Percentiles rank a stretch among this genome's conserved stretches.
Conservation (phyloP, 2,888 invertebrate genomes). For the Melolontha melolontha region DNA sequence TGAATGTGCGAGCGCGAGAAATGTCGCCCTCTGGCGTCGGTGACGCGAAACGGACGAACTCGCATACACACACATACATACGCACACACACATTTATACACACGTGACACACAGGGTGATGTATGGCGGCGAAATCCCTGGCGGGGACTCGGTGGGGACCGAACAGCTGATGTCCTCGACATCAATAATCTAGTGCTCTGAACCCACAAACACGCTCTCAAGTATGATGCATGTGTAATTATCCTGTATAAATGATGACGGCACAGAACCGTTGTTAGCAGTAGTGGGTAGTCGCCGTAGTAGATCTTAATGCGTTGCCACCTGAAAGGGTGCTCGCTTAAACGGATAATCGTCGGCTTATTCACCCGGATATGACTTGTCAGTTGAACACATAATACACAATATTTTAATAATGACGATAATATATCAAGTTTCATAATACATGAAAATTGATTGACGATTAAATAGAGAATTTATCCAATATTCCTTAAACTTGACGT, state of each 20-base stretch:
- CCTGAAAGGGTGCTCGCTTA: slow-evolving; percentile 51
- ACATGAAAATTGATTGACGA: not conserved
- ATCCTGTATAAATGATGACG: slow-evolving; percentile 56
- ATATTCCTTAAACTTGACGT: no score
- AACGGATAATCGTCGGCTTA: slow-evolving; percentile 45
- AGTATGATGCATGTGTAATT: slow-evolving; percentile 59
- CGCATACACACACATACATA: slow-evolving; percentile 4
- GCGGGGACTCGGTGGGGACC: slow-evolving; percentile 31
- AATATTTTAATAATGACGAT: slow-evolving; percentile 21
- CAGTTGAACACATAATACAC: slow-evolving; percentile 2
- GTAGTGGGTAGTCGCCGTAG: slow-evolving; percentile 3
- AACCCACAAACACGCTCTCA: slow-evolving; percentile 51
- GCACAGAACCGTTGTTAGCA: slow-evolving; percentile 46
- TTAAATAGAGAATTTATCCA: not conserved
- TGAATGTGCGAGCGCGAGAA: slow-evolving; percentile 37
- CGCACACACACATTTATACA: slow-evolving; percentile 10
- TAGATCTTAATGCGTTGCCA: slow-evolving; percentile 56
- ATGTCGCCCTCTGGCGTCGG: slow-evolving; percentile 33
- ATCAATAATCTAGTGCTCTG: slow-evolving; percentile 56
- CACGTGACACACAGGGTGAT: slow-evolving; percentile 30
- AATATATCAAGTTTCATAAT: not conserved
- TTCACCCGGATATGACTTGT: slow-evolving; percentile 41
- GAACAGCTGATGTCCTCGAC: slow-evolving; percentile 55
- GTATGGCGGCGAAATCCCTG: slow-evolving; percentile 28
- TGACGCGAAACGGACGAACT: slow-evolving; percentile 31